Evolutionary conservation across 2,113 vertebrate genomes (phyloP).

Genomic region (Prunella fulvescens): DNA sequence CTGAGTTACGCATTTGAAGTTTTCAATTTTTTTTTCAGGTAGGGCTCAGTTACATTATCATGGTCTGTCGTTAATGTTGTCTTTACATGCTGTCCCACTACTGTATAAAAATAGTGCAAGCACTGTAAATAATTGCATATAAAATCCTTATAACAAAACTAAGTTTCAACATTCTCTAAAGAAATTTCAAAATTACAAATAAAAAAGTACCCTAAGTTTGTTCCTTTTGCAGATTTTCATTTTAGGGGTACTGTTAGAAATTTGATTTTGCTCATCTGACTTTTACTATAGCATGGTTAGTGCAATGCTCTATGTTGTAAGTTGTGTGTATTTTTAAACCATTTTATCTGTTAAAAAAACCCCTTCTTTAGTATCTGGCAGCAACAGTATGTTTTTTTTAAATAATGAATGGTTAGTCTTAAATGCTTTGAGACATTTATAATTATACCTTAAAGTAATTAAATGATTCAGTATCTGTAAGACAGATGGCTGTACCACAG

Average conservation of each 20-base stretch:
- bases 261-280: neutral
- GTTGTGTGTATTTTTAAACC: neutral
- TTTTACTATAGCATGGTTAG: neutral
- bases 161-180: neutral
- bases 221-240: neutral
- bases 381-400: neutral
- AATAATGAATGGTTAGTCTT: constrained; percentile 8
- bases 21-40: neutral
- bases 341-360: neutral
- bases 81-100: neutral
- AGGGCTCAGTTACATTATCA: neutral
- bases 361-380: neutral
- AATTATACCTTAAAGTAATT: constrained; percentile 52
- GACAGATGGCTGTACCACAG: constrained; percentile 36
- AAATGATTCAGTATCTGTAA: constrained; percentile 25
- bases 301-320: neutral
- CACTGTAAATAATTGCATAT: neutral
- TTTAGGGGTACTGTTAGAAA: neutral
- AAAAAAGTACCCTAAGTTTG: neutral
- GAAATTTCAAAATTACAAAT: neutral
- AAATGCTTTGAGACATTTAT: constrained; percentile 5
- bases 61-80: neutral
- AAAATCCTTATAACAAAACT: neutral
- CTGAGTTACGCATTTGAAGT: neutral
- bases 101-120: neutral